Evolutionary conservation across 2,797 vertebrate species (phyloP), one percentile per base, ranked within the genome.

Genomic region (Lateolabrax maculatus): DNA sequence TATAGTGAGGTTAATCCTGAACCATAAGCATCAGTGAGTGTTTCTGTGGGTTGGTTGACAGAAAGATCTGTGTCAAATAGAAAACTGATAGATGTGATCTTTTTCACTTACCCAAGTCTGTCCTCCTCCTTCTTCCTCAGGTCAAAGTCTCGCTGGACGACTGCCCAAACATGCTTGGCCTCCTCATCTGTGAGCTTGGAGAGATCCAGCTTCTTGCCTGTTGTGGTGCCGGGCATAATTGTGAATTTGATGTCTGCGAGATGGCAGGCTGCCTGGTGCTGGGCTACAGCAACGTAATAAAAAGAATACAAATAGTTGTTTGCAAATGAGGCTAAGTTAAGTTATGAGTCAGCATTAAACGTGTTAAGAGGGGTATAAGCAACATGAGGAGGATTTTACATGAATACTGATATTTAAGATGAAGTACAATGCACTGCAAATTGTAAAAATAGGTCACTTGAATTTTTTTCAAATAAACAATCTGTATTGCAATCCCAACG

Each of bases 131-230:
- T 97, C 84, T 96, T 97, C 57, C 98, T 92, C 44, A 99, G 95
- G 75, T 96, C 93, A 0, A 99, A 96, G 89, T 99, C 98, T 65
- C 98, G 93, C 55, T 97, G 97, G 36, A 99, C 93, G 0, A 99
- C 98, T 0, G 96, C 94, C 97, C 96, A 98, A 12, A 99, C 90
- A 1, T 99, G 98, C 75, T 94, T 94, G 77, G 96, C 97, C 89
- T 99, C 98, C 12, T 97, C 97, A 3, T 99, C 97, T 0, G 97
- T 97, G 52, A 99, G 96, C 84, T 93, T 96, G 89, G 98, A 98
- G 12, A 99, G 96, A 88, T 99, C 98, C 92, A 99, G 92, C 86
- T 96, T 98, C 85, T 92, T 96, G 46, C 92, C 96, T 90, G 95
- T 92, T 43, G 77, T 60, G 18, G 68, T 71, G 51, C 73, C 81